Evolutionary conservation across 2,113 vertebrate genomes (phyloP).

Genomic region (Ramphastos sulfuratus): DNA sequence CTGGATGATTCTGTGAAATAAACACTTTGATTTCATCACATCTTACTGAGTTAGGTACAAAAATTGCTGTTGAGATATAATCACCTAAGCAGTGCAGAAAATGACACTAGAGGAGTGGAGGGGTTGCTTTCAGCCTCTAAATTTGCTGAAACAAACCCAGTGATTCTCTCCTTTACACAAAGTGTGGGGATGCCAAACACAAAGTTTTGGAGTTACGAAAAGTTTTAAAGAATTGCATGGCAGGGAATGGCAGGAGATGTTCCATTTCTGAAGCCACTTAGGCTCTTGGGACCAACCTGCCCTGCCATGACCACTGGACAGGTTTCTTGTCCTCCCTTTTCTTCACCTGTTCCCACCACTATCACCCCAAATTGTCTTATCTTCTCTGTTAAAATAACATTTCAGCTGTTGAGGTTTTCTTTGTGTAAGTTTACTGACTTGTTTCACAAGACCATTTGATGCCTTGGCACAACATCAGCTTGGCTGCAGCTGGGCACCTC

Average conservation of each 20-base stretch:
- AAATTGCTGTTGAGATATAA: background rate
- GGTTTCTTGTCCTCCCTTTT: background rate
- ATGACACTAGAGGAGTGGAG: background rate
- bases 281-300: background rate
- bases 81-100: background rate
- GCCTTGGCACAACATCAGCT: background rate
- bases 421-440: background rate
- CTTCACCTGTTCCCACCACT: background rate
- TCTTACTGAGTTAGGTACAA: background rate
- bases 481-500: background rate
- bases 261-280: background rate
- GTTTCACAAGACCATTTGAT: fast-evolving
- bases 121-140: background rate
- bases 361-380: background rate
- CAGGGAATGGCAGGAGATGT: background rate
- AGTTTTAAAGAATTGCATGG: background rate
- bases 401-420: background rate
- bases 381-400: background rate
- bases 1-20: background rate
- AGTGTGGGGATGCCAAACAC: background rate
- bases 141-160: background rate
- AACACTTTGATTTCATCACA: fast-evolving
- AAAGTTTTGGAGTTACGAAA: background rate
- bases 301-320: background rate
- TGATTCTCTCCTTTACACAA: background rate